Conservation (phyloP, 2,113 vertebrate genomes). For the Rhinoptilus africanus region DNA sequence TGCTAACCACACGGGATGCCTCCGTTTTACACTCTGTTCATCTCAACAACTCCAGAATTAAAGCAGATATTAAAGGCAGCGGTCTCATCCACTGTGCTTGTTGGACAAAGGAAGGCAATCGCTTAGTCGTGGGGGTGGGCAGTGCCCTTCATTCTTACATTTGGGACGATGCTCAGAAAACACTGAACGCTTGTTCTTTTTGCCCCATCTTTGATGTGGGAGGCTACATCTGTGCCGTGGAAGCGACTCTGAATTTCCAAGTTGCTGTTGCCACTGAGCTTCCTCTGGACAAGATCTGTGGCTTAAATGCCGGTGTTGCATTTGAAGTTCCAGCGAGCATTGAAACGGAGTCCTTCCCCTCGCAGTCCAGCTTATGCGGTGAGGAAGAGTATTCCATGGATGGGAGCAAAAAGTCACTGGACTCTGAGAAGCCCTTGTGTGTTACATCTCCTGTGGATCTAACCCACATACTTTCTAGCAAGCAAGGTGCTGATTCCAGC, state of each 20-base stretch:
- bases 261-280: slow-evolving; percentile 90
- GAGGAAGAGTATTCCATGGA: slow-evolving; percentile 70
- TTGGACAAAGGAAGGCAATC: slow-evolving; percentile 90
- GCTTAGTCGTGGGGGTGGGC: slow-evolving; percentile 88
- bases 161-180: slow-evolving; percentile 89
- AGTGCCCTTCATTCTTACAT: slow-evolving; percentile 89
- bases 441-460: slow-evolving; percentile 80
- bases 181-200: slow-evolving; percentile 79
- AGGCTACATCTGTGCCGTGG: slow-evolving; percentile 83
- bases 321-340: slow-evolving; percentile 67
- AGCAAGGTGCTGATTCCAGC: slow-evolving; percentile 77
- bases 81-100: slow-evolving; percentile 89
- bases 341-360: slow-evolving; percentile 38
- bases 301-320: slow-evolving; percentile 81
- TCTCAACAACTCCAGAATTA: slow-evolving; percentile 78
- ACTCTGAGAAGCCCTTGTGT: slow-evolving; percentile 67
- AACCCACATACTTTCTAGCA: slow-evolving; percentile 81
- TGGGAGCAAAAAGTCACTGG: slow-evolving; percentile 66
- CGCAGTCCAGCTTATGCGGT: slow-evolving; percentile 49
- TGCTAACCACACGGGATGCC: slow-evolving; percentile 84
- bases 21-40: slow-evolving; percentile 84
- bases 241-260: slow-evolving; percentile 78
- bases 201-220: slow-evolving; percentile 88
- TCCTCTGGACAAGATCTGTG: slow-evolving; percentile 89
- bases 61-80: slow-evolving; percentile 79